Percentiles rank a stretch among this genome's conserved stretches.
Conservation (phyloP, 2,888 invertebrate genomes). For the Syrphus vitripennis region DNA sequence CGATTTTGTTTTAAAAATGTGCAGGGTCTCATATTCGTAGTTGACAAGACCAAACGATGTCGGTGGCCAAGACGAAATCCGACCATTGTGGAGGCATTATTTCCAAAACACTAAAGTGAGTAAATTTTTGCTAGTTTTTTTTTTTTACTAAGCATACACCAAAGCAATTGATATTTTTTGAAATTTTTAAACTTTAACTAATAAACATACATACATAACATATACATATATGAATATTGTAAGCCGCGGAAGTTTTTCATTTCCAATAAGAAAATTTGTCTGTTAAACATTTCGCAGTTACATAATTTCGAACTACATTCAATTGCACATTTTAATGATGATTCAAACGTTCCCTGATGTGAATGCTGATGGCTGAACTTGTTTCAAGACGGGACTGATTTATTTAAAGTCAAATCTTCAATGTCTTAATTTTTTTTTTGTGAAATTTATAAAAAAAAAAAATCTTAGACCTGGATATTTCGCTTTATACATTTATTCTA, state of each 20-base stretch:
- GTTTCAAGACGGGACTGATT: conserved; percentile 80
- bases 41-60: conserved; percentile 99
- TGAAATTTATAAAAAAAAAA: neutral
- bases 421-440: neutral
- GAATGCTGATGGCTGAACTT: conserved; percentile 69
- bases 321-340: conserved; percentile 52
- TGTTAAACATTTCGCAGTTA: neutral
- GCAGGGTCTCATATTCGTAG: conserved; percentile 99
- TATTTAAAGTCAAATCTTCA: neutral
- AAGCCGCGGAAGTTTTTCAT: too few relatives aligned
- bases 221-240: too few relatives aligned
- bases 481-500: neutral
- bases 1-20: conserved; percentile 70
- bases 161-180: too few relatives aligned
- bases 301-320: neutral
- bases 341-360: conserved; percentile 67
- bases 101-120: conserved; percentile 96
- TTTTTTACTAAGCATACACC: too few relatives aligned
- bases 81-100: conserved; percentile 98
- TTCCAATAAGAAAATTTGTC: too few relatives aligned
- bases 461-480: neutral
- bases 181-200: too few relatives aligned
- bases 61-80: conserved; percentile 98
- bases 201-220: too few relatives aligned
- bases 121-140: conserved; percentile 51